Percentiles rank a stretch among this genome's conserved stretches.
These are phyloP conservation scores for Shargacucullia verbasci DNA, from an alignment of 2,888 invertebrate species.

Conservation along the genomic window DNA sequence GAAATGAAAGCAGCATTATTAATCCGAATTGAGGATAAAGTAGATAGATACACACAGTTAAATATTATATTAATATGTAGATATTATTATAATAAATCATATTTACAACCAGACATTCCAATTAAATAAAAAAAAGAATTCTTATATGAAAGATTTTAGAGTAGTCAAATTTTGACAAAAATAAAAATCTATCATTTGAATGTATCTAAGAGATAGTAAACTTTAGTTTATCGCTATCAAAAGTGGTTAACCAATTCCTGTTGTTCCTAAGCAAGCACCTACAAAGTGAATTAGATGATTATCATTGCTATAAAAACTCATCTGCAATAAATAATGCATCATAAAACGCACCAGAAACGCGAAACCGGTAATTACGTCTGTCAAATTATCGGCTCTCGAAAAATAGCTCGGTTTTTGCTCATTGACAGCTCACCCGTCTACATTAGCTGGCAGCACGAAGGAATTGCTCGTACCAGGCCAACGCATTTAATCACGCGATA, in stretches of 20 bases:
- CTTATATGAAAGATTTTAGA: too few species aligned
- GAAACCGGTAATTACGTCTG: conserved; percentile 54
- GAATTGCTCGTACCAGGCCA: conserved; percentile 30
- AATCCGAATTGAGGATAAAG: conserved; percentile 6
- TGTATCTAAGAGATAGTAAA: too few species aligned
- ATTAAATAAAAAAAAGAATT: too few species aligned
- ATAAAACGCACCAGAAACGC: conserved; percentile 40
- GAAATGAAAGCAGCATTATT: conserved; percentile 24
- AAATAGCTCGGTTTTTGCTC: conserved; percentile 61
- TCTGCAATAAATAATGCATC: conserved; percentile 29
- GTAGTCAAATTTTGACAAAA: too few species aligned
- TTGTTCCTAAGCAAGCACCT: too few species aligned
- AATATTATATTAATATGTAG: background rate
- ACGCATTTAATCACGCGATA: conserved; percentile 55
- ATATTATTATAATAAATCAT: too few species aligned
- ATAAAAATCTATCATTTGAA: too few species aligned
- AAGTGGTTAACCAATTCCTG: too few species aligned
- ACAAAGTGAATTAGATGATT: too few species aligned
- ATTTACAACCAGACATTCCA: too few species aligned
- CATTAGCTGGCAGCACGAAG: conserved; percentile 48
- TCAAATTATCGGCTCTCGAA: conserved; percentile 62
- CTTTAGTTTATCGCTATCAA: too few species aligned
- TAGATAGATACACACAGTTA: conserved; percentile 2
- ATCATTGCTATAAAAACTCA: background rate
- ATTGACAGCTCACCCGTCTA: conserved; percentile 67